Base-by-base conservation (phyloP, 2,888 invertebrate species). In the Agonopterix alstromeriana region DNA sequence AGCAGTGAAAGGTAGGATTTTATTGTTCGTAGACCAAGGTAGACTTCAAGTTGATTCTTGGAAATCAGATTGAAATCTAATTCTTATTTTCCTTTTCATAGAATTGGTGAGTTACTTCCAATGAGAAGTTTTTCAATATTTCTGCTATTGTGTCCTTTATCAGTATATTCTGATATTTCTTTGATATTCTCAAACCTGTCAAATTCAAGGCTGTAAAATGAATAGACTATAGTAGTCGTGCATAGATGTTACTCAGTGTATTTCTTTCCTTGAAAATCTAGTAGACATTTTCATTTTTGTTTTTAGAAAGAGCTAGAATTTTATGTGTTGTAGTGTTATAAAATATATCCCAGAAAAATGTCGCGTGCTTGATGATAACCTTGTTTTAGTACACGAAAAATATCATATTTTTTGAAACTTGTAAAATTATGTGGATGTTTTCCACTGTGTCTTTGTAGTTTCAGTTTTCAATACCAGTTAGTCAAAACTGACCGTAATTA, bases 401-500 rank as follows among this genome's bases (percentile, higher is more conserved):
- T 68, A 66, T 61, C 63, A 80, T 84, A 85, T 85, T 85, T 83
- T 84, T 84, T 80, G 84, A 85, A 74, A 77, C 71, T 65, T 85
- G 77, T 85, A 84, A 82, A 63, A 57, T n/a, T 38, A n/a, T 38
- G 57, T 68, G 67, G 68, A 63, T 63, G 51, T 63, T 57, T 58
- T 55, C 60, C 71, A 62, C 50, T 69, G 60, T 67, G 65, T 65
- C 63, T 69, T 58, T 63, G 58, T 68, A 60, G 57, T 27, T 27
- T 27, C 1, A 27, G 27, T 27, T 27, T 27, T 27, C 5, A 27
- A 27, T 27, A 27, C 27, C 27, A 27, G 27, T 27, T 27, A 27
- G 27, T 7, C 27, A 1, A 27, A 3, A 27, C 1, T 27, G 5
- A 27, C 27, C 27, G 1, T 27, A 27, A 27, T 27, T 5, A 1